Percentiles rank a stretch among this genome's conserved stretches.
phyloP scores from a whole-genome alignment of 2,797 vertebrate genomes.

The Sternotherus odoratus region DNA sequence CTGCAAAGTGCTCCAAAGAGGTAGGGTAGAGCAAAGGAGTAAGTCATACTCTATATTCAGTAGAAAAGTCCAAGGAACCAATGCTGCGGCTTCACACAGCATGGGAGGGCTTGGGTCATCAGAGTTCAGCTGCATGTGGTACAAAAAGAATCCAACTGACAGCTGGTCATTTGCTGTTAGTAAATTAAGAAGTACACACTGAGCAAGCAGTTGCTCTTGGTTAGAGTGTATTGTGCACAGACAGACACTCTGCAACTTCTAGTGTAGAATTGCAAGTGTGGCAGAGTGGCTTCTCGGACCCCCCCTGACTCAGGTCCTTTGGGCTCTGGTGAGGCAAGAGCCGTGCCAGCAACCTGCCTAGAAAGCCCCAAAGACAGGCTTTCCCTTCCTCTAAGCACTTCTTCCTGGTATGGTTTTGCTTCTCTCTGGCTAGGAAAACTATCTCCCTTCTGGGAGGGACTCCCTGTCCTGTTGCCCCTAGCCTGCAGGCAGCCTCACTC shows the following conservation, averaged over 20 bases:
- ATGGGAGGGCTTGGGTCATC: background rate
- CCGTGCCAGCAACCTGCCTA: too few relatives aligned
- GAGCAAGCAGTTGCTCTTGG: background rate
- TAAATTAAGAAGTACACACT: constrained; percentile 48
- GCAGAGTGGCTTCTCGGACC: too few relatives aligned
- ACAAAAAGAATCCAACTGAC: background rate
- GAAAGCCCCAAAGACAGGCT: too few relatives aligned
- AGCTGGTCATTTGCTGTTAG: background rate
- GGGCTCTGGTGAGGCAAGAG: too few relatives aligned
- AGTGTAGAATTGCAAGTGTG: background rate
- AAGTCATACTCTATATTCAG: fast-evolving
- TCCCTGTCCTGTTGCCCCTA: too few relatives aligned
- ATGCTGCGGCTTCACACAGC: fast-evolving
- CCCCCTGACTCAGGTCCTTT: too few relatives aligned
- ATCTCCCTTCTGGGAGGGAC: too few relatives aligned
- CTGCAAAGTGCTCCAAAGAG: background rate
- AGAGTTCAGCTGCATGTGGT: background rate
- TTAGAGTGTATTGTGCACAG: background rate
- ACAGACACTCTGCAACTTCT: constrained; percentile 48
- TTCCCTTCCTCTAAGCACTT: too few relatives aligned
- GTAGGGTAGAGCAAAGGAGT: fast-evolving
- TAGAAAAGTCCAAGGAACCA: background rate
- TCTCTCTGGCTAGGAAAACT: too few relatives aligned
- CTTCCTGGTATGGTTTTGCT: too few relatives aligned
- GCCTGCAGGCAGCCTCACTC: too few relatives aligned